Conservation (phyloP, 2,113 vertebrate genomes). For the Centropristis striata region DNA sequence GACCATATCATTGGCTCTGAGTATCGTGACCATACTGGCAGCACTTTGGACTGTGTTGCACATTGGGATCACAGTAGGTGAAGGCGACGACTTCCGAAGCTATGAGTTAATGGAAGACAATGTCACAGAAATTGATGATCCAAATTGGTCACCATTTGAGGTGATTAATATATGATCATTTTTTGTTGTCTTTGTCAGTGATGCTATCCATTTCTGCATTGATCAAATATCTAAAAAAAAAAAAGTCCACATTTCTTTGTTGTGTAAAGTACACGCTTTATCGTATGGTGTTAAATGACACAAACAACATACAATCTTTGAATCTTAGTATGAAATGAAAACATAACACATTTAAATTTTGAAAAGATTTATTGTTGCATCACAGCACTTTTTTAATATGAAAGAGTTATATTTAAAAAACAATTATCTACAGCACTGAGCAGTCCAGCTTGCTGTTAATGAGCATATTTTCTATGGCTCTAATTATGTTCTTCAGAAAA, state of each 20-base stretch:
- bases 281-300: neutral
- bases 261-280: no score
- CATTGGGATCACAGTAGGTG: fast-evolving
- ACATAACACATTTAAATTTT: no score
- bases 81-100: fast-evolving
- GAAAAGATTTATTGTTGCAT: no score
- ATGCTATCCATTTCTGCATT: neutral
- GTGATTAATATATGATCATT: slow-evolving; percentile 32
- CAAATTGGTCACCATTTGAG: fast-evolving
- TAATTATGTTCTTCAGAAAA: no score
- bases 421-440: no score
- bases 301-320: slow-evolving; percentile 1
- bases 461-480: no score
- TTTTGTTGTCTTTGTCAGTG: neutral
- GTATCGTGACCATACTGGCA: slow-evolving; percentile 64
- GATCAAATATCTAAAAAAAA: neutral
- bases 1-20: slow-evolving; percentile 78
- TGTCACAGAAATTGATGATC: fast-evolving
- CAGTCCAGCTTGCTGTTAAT: no score
- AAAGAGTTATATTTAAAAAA: no score
- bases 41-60: slow-evolving; percentile 10
- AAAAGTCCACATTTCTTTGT: no score
- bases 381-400: no score
- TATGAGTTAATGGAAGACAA: neutral
- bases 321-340: no score